Evolutionary conservation across 2,888 invertebrate species (phyloP), one percentile per base, ranked within the genome.

Genomic region (Hypolimnas misippus): DNA sequence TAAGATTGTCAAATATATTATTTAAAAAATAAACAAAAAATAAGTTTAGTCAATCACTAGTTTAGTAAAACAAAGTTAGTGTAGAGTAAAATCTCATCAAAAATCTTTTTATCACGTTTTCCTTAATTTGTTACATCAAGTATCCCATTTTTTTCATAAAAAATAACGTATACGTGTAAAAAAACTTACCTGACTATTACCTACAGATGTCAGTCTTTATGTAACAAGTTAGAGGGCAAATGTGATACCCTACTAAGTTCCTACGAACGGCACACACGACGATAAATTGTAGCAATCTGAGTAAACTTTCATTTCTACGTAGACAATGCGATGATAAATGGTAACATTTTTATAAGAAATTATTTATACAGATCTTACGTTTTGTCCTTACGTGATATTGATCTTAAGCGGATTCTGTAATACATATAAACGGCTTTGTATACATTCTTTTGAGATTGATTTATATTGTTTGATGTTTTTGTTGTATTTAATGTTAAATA

Each of bases 101-200:
- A n/a, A n/a, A n/a, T n/a, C n/a, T n/a, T n/a, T 25, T 25, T 5
- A 25, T 25, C 25, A n/a, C n/a, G n/a, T 25, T 25, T 25, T 25
- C 25, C 25, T 35, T 35, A 12, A 35, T 35, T 35, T 35, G 12
- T n/a, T 35, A 35, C 12, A 3, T 12, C n/a, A 38, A n/a, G n/a
- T 38, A 12, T n/a, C 3, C 10, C 35, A 38, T n/a, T 1, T 1
- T 25, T n/a, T 1, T 38, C 35, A n/a, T 38, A 38, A 38, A n/a
- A 35, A 38, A 38, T 38, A 38, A n/a, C 0, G 0, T n/a, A n/a
- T 12, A 38, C 10, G 7, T 33, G 8, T 5, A 4, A n/a, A 38
- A 38, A 66, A 70, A 68, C 65, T 65, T 68, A 58, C 55, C 55
- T 62, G 64, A 62, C 64, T 59, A 66, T 70, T 63, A 62, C 38